These are phyloP conservation scores for Fulica atra DNA, from an alignment of 2,113 vertebrate genomes.

Conservation along the genomic window DNA sequence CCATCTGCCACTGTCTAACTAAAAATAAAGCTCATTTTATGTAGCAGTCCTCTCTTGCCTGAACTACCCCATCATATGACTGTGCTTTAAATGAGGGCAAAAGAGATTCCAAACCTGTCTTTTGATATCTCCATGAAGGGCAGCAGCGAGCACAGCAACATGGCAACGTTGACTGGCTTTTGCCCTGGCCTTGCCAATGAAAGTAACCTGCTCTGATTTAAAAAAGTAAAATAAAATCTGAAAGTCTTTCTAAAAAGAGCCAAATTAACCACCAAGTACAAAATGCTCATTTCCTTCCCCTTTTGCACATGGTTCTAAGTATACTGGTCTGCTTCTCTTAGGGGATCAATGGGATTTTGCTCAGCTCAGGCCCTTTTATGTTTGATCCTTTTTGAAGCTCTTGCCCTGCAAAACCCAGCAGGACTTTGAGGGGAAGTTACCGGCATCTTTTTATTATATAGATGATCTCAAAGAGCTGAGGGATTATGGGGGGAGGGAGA, in stretches of 20 bases:
- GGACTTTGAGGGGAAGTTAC: not conserved
- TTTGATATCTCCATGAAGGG: not conserved
- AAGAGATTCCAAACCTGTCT: not conserved
- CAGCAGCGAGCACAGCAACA: not conserved
- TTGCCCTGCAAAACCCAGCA: not conserved
- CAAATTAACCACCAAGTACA: not conserved
- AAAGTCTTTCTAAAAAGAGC: not conserved
- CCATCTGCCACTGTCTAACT: constrained; percentile 19
- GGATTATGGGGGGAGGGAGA: too few species aligned
- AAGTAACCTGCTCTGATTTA: not conserved
- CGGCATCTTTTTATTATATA: not conserved
- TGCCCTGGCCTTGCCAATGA: not conserved
- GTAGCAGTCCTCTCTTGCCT: not conserved
- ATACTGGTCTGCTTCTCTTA: not conserved
- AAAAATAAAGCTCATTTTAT: constrained; percentile 15
- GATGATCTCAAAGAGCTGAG: not conserved
- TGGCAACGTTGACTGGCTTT: not conserved
- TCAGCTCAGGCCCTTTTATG: not conserved
- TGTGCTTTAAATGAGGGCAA: not conserved
- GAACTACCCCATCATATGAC: not conserved
- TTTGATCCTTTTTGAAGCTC: not conserved
- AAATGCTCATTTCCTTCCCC: not conserved
- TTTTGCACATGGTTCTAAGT: not conserved
- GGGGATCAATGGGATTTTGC: rapidly evolving
- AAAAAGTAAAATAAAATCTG: not conserved